Conservation (phyloP, 2,113 vertebrate genomes). For the Hipposideros armiger region DNA sequence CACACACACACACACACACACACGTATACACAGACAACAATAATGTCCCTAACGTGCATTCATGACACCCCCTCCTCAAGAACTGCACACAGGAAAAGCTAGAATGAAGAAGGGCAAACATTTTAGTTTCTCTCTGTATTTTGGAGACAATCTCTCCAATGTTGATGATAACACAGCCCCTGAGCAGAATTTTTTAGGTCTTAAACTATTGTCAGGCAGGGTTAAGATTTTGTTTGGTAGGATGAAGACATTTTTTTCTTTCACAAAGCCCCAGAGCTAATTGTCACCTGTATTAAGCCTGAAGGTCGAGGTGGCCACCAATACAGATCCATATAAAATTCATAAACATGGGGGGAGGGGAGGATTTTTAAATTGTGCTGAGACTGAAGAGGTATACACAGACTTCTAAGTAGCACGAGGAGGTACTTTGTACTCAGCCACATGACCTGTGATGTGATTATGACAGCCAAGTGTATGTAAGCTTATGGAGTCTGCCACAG, state of each 20-base stretch:
- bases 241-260: not conserved
- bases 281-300: not conserved
- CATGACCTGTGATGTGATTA: not conserved
- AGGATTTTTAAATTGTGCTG: not conserved
- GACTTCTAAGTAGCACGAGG: not conserved
- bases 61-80: not conserved
- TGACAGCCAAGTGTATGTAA: not conserved
- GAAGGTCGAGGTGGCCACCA: not conserved
- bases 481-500: not conserved
- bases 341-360: not conserved
- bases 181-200: not conserved
- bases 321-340: not conserved
- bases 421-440: not conserved
- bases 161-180: not conserved
- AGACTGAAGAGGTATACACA: not conserved
- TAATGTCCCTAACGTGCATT: not conserved
- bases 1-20: not conserved
- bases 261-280: not conserved
- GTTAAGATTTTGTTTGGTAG: not conserved
- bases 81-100: not conserved
- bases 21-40: not conserved
- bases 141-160: not conserved
- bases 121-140: not conserved
- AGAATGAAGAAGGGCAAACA: not conserved
- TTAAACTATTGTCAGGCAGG: not conserved